These are phyloP conservation scores for Sylvietta virens DNA, from an alignment of 2,113 vertebrate species.

Conservation along the genomic window DNA sequence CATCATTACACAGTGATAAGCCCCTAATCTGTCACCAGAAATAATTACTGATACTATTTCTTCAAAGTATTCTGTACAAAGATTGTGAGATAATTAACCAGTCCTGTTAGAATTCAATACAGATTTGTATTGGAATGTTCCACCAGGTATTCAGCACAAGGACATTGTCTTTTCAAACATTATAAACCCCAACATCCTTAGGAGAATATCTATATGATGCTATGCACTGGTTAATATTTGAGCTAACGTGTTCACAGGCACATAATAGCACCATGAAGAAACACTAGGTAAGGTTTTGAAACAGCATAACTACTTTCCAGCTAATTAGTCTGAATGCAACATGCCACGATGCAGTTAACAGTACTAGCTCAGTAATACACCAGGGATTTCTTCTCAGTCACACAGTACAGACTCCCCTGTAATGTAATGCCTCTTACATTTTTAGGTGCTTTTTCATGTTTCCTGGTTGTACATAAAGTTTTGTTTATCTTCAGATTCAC, in stretches of 20 bases:
- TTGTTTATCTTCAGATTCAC: not conserved
- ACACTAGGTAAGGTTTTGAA: not conserved
- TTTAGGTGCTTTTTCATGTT: not conserved
- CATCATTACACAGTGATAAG: not conserved
- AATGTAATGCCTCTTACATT: not conserved
- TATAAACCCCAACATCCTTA: not conserved
- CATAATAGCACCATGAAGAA: not conserved
- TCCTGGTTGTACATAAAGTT: not conserved
- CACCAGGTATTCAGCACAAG: not conserved
- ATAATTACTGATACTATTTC: not conserved
- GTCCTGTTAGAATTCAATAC: not conserved
- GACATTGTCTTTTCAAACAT: not conserved
- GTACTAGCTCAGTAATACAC: not conserved
- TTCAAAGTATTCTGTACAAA: not conserved
- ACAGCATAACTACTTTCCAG: not conserved
- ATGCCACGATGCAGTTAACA: not conserved
- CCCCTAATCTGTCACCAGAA: not conserved
- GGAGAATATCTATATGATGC: not conserved
- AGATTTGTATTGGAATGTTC: not conserved
- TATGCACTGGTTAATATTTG: not conserved
- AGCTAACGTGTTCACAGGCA: not conserved
- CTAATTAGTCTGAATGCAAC: not conserved
- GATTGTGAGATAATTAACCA: not conserved
- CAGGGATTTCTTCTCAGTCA: not conserved
- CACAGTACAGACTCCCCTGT: not conserved